Percentiles rank a stretch among this genome's conserved stretches.
These are phyloP conservation scores for Theristicus caerulescens DNA, from an alignment of 2,113 vertebrate species.

Conservation along the genomic window DNA sequence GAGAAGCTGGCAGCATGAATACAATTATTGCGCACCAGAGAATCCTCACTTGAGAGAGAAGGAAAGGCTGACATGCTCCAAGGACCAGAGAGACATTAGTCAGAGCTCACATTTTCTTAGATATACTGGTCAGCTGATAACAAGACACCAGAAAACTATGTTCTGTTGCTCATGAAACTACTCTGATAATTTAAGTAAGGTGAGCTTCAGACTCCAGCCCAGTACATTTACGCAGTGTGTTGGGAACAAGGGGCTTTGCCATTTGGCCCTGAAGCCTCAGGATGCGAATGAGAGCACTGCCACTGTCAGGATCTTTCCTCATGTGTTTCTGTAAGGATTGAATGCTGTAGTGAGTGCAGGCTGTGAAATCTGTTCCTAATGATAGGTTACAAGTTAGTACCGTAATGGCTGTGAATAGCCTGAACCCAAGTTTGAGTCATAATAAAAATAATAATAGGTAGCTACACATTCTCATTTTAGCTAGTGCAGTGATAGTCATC, in stretches of 20 bases:
- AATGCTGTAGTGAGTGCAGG: background rate
- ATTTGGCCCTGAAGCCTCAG: background rate
- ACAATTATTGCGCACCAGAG: background rate
- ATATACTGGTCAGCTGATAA: background rate
- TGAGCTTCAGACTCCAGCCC: background rate
- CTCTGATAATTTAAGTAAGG: background rate
- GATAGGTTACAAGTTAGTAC: background rate
- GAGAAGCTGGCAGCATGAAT: background rate
- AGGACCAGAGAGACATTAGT: background rate
- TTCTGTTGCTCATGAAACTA: background rate
- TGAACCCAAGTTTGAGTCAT: background rate
- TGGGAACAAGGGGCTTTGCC: background rate
- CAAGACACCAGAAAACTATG: background rate
- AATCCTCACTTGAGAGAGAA: background rate
- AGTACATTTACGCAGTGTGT: fast-evolving
- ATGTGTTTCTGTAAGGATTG: background rate
- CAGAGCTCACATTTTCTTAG: background rate
- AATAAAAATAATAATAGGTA: slow-evolving; percentile 8
- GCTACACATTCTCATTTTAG: background rate
- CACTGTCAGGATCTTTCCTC: background rate
- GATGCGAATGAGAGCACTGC: background rate
- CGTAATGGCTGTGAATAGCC: background rate
- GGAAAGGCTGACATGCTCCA: background rate
- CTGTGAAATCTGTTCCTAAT: slow-evolving; percentile 16
- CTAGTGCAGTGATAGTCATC: background rate